Base-by-base conservation (phyloP, 92 coral and sea anemone genomes). In the Epizoanthus rinbou region DNA sequence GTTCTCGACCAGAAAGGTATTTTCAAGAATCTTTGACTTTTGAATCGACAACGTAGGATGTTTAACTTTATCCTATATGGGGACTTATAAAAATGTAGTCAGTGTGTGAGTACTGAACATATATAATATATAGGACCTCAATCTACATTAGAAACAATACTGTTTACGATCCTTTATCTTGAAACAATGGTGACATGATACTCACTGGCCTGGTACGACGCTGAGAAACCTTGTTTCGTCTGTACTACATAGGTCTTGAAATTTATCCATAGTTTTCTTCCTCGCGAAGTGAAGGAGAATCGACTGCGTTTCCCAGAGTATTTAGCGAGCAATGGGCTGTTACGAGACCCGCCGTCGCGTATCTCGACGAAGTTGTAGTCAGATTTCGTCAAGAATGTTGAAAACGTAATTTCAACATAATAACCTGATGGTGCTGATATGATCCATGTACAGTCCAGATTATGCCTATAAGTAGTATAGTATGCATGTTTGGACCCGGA, bases 381-480 rank as follows among this genome's bases (percentile, higher is more conserved):
- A 14, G 1, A 15, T 15, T 85, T 78, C 17, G 80, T 85, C 35
- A 21, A 50, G 52, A 85, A 85, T 8, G 8, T 58, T 50, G 79
- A 1, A 57, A 85, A 79, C 8, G 39, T 19, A 10, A 85, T 63
- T 47, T 33, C 76, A 7, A 85, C 64, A 24, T 57, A 37, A 37
- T 54, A 50, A 0, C 64, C 73, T 2, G 85, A 76, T 14, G 45
- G 74, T 47, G 74, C 39, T 4, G 65, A 54, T 37, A 85, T 85
- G 16, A 79, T 82, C 88, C 88, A 85, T 47, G 53, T 67, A 57
- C 85, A 85, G 50, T 85, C 88, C 73, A 33, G 63, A 57, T 85
- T 68, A 0, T 28, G 1, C 23, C 24, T 68, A 15, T 37, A 37
- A 37, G 43, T 37, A 37, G 43, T 37, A 37, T 37, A 37, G 43